Evolutionary conservation across 2,113 vertebrate genomes (phyloP).

Genomic region (Ailuropoda melanoleuca): DNA sequence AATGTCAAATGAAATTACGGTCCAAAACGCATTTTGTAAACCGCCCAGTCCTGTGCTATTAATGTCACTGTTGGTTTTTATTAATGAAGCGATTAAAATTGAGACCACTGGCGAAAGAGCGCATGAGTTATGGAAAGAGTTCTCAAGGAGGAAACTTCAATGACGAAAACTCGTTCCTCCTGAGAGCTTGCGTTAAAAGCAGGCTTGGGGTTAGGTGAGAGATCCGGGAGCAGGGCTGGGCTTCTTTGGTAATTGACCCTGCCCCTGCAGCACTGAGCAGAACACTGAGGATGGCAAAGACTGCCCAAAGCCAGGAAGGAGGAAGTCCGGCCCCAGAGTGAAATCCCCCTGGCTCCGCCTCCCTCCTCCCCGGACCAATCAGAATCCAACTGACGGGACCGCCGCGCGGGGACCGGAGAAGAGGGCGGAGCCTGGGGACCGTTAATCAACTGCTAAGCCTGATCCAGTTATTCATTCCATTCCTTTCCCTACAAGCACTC

Average conservation of each 20-base stretch:
- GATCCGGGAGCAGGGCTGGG: not conserved
- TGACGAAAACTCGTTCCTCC: not conserved
- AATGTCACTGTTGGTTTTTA: not conserved
- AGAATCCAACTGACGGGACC: rapidly evolving
- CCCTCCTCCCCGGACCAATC: not conserved
- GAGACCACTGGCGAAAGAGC: not conserved
- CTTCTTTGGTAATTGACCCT: not conserved
- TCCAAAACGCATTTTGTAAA: not conserved
- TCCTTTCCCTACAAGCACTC: not conserved
- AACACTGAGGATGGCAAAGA: rapidly evolving
- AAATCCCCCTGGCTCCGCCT: conserved; percentile 30
- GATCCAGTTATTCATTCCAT: rapidly evolving
- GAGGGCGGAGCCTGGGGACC: not conserved
- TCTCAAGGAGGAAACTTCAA: not conserved
- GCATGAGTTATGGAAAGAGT: not conserved
- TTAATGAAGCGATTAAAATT: not conserved
- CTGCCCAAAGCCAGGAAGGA: rapidly evolving
- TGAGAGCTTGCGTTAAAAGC: not conserved
- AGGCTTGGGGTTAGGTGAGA: not conserved
- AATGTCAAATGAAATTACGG: not conserved
- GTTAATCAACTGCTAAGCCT: rapidly evolving
- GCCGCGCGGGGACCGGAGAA: not conserved
- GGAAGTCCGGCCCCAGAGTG: not conserved
- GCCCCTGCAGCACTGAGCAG: not conserved
- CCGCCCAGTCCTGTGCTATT: not conserved